phyloP scores from a whole-genome alignment of 2,888 invertebrate species.

The Actias luna region DNA sequence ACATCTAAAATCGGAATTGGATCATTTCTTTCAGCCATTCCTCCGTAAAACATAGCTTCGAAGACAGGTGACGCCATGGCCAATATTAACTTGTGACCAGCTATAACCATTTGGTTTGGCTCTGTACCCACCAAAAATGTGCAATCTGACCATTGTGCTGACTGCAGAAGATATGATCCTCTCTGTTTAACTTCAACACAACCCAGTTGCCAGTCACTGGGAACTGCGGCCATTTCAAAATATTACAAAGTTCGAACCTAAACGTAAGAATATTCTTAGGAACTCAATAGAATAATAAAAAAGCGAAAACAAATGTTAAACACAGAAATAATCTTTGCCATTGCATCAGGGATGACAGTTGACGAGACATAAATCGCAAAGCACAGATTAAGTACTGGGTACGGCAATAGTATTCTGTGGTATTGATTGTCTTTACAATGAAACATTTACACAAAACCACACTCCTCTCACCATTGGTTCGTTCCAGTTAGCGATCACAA shows the following conservation, averaged over 20 bases:
- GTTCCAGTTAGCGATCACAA: too few relatives aligned
- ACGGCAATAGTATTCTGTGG: too few relatives aligned
- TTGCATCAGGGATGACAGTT: too few relatives aligned
- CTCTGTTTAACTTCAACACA: conserved; percentile 87
- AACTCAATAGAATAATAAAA: not conserved
- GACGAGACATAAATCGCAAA: too few relatives aligned
- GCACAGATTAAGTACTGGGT: too few relatives aligned
- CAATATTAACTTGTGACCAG: conserved; percentile 89
- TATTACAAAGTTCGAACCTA: not conserved
- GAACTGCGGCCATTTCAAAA: conserved; percentile 71
- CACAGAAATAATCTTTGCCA: not conserved
- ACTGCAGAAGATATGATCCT: conserved; percentile 87
- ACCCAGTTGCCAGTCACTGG: conserved; percentile 89
- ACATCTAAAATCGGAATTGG: conserved; percentile 92
- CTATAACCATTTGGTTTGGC: conserved; percentile 87
- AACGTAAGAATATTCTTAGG: not conserved
- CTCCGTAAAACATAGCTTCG: conserved; percentile 93
- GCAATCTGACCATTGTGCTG: conserved; percentile 92
- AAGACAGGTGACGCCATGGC: conserved; percentile 95
- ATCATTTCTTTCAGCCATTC: conserved; percentile 89
- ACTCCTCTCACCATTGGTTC: too few relatives aligned
- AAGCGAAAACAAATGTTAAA: not conserved
- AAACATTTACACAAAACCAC: too few relatives aligned
- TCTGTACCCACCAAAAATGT: conserved; percentile 90
- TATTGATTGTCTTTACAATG: too few relatives aligned